Base-by-base conservation (phyloP, 1,140 invertebrate genomes). In the Ceratina calcarata region DNA sequence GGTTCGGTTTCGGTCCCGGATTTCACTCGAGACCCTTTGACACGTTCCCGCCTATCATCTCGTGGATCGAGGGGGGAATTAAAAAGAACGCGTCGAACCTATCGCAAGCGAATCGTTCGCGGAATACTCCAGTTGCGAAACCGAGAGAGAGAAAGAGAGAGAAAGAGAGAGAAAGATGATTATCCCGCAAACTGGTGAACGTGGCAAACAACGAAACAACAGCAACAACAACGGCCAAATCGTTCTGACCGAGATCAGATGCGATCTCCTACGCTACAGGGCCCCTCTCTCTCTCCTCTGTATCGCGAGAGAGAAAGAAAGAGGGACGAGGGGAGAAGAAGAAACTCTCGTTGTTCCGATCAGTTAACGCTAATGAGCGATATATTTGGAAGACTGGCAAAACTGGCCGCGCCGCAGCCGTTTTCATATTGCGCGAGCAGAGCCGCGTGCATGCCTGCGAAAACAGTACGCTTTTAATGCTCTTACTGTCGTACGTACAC, bases 301-400 rank as follows among this genome's bases (percentile, higher is more conserved):
- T 20, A 10, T 49, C n/a, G 7, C n/a, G 8, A 49, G 16, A 24
- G 49, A 24, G 22, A n/a, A 20, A 24, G 51, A n/a, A 0, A 53
- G 51, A 32, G 20, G 67, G 16, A 72, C 62, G 68, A 72, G 68
- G 67, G 71, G 75, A 69, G 68, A 72, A 78, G 75, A 69, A 84
- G 84, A 77, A 84, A 84, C 82, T 87, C 79, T 65, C 77, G 67
- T 72, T 82, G 85, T 87, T 85, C 69, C 87, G 83, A 90, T 87
- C 87, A 90, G 85, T 88, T 89, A 89, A 82, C 82, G 75, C 84
- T 88, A 89, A 90, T 89, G 86, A 89, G 89, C 87, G 85, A 87
- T 89, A 88, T 89, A 89, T 89, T 88, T 88, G 83, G 86, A 87
- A 72, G 66, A 60, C 78, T 79, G 67, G 78, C 62, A 58, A 74